These are phyloP conservation scores for Tiaroga cobitis DNA, from an alignment of 2,797 vertebrate genomes.

Conservation along the genomic window DNA sequence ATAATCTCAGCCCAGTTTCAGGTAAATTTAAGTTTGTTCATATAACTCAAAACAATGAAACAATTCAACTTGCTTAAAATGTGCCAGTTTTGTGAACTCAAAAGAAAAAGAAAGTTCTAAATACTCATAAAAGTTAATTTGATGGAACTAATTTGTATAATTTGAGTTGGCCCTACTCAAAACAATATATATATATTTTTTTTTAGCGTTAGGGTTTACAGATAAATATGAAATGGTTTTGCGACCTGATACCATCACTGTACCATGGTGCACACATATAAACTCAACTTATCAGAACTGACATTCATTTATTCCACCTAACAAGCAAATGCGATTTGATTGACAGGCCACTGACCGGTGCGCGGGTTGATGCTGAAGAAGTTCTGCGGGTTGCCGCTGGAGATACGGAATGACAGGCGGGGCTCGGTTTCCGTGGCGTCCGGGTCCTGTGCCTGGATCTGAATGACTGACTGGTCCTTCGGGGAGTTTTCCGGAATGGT, in stretches of 20 bases:
- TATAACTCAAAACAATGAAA: too few relatives aligned
- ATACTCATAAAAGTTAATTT: too few relatives aligned
- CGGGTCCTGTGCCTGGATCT: slow-evolving; percentile 93
- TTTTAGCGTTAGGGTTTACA: too few relatives aligned
- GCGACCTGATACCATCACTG: background rate
- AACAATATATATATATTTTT: too few relatives aligned
- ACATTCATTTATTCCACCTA: background rate
- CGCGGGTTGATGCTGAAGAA: slow-evolving; percentile 91
- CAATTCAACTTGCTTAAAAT: too few relatives aligned
- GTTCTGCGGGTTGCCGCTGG: slow-evolving; percentile 96
- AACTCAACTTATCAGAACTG: background rate
- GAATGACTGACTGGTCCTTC: slow-evolving; percentile 90
- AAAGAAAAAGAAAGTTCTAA: too few relatives aligned
- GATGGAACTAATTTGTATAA: too few relatives aligned
- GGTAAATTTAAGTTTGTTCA: too few relatives aligned
- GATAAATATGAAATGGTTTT: background rate
- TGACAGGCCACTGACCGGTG: slow-evolving; percentile 82
- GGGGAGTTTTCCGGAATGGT: slow-evolving; percentile 89
- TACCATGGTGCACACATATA: background rate
- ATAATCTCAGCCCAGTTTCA: too few relatives aligned
- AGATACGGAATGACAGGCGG: slow-evolving; percentile 87
- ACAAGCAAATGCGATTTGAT: background rate
- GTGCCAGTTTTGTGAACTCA: too few relatives aligned
- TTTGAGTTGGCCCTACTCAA: too few relatives aligned
- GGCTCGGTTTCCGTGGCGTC: slow-evolving; percentile 80